Percentiles rank a stretch among this genome's conserved stretches.
These are phyloP conservation scores for Gnathonemus echidnorhynchus DNA, from an alignment of 2,113 vertebrate genomes.

Conservation along the genomic window DNA sequence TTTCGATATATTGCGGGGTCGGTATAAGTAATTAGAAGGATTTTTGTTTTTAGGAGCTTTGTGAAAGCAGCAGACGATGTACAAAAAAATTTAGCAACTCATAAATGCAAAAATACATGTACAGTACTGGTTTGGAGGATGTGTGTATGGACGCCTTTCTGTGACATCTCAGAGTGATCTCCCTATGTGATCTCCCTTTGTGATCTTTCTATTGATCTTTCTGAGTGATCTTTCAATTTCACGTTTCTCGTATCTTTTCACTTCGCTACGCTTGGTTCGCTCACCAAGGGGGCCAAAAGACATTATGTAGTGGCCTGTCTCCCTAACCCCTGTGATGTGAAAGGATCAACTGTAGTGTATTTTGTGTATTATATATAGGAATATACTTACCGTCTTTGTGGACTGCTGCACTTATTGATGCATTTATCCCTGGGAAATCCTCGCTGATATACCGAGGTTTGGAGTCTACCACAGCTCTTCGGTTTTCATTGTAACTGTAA, in stretches of 20 bases:
- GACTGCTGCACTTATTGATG: conserved; percentile 54
- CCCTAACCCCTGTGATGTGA: not conserved
- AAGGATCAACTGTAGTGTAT: not conserved
- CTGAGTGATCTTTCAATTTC: not conserved
- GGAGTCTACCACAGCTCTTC: conserved; percentile 52
- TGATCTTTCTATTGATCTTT: too few relatives aligned
- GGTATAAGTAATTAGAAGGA: not conserved
- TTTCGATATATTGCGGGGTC: not conserved
- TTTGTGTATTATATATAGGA: not conserved
- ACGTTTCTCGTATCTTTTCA: not conserved
- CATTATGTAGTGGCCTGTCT: not conserved
- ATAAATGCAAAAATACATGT: not conserved
- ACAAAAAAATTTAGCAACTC: not conserved
- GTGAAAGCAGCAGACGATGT: not conserved
- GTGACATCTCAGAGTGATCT: not conserved
- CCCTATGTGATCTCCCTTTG: too few relatives aligned
- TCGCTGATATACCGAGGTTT: conserved; percentile 56
- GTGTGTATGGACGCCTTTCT: not conserved
- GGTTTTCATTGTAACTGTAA: conserved; percentile 59
- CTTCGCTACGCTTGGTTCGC: not conserved
- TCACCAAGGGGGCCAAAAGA: not conserved
- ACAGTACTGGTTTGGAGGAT: not conserved
- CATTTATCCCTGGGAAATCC: conserved; percentile 56
- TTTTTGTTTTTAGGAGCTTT: not conserved
- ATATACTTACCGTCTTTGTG: conserved; percentile 50